Evolutionary conservation across 2,797 vertebrate genomes (phyloP), one percentile per base, ranked within the genome.

Genomic region (Aphelocoma californica): DNA sequence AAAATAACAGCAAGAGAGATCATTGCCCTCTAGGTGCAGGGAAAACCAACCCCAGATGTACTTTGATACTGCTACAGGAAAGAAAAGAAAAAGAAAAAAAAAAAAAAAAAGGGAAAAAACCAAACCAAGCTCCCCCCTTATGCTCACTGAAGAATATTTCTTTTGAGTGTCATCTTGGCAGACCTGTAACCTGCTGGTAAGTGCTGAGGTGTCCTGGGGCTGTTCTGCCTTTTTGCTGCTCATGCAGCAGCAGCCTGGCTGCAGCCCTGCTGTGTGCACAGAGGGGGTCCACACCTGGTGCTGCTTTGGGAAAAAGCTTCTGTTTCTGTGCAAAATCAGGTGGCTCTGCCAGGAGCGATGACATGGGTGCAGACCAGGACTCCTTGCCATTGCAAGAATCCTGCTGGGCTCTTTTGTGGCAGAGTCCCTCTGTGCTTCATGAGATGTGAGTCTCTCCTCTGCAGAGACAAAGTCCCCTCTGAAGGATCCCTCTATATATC

Each of bases 1-100:
- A 95, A 96, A 89, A 88, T 51, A 73, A 32, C 48, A 92, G 69
- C 69, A 85, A 7, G 19, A 81, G 61, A 78, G 42, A 34, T 79
- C 81, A 56, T 45, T 89, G 31, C 65, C 75, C 69, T 91, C 57
- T 91, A 87, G 74, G 75, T 96, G 23, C 42, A 88, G 84, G 42
- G n/a, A 78, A 89, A 92, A 65, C 50, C 78, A 95, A 32, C 45
- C 50, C 85, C 71, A 92, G 45, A 56, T 62, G 47, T 80, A 73
- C 57, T 93, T 92, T 74, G 81, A 47, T 91, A 78, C 71, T 94
- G 71, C 56, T 77, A 60, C 25, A 10, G 47, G 15, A 83, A 71
- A 18, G 1, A 16, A 54, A 26, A 21, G 31, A 47, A 42, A 36
- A 4, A 26, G 51, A 28, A 10, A 5, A 36, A 36, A 36, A 36